Conservation (phyloP, 2,797 vertebrate species). For the Crocidura indochinensis region DNA sequence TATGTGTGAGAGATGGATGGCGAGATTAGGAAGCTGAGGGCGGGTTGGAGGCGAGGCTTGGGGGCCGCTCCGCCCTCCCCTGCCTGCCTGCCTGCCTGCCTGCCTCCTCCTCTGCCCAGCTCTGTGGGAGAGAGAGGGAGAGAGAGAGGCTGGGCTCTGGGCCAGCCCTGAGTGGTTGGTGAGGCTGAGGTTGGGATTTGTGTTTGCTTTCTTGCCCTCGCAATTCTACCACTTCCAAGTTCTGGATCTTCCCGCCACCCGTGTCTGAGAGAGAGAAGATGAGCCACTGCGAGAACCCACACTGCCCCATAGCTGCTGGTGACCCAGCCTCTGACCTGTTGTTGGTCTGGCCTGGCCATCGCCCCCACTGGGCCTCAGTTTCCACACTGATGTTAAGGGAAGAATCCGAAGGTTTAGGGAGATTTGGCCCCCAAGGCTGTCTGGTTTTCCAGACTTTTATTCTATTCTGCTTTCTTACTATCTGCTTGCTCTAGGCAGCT, state of each 20-base stretch:
- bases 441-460: slow-evolving; percentile 59
- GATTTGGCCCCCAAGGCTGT: slow-evolving; percentile 46
- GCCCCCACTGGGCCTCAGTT: neutral
- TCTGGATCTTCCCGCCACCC: slow-evolving; percentile 41
- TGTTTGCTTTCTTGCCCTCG: slow-evolving; percentile 79
- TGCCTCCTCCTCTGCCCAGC: slow-evolving; percentile 54
- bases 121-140: slow-evolving; percentile 71
- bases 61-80: slow-evolving; percentile 68
- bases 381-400: slow-evolving; percentile 70
- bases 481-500: neutral
- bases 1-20: slow-evolving; percentile 88
- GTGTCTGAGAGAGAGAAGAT: neutral
- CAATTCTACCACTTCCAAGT: slow-evolving; percentile 49
- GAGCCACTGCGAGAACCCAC: neutral
- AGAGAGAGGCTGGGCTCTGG: slow-evolving; percentile 82
- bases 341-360: slow-evolving; percentile 75
- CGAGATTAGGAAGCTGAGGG: slow-evolving; percentile 84
- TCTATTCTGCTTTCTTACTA: neutral
- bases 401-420: slow-evolving; percentile 69
- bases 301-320: slow-evolving; percentile 16
- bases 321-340: slow-evolving; percentile 70
- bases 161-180: slow-evolving; percentile 85
- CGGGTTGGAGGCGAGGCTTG: slow-evolving; percentile 80
- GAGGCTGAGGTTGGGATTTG: slow-evolving; percentile 84
- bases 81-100: slow-evolving; percentile 12